Evolutionary conservation across 2,888 invertebrate genomes (phyloP), one percentile per base, ranked within the genome.

Genomic region (Melieria omissa): DNA sequence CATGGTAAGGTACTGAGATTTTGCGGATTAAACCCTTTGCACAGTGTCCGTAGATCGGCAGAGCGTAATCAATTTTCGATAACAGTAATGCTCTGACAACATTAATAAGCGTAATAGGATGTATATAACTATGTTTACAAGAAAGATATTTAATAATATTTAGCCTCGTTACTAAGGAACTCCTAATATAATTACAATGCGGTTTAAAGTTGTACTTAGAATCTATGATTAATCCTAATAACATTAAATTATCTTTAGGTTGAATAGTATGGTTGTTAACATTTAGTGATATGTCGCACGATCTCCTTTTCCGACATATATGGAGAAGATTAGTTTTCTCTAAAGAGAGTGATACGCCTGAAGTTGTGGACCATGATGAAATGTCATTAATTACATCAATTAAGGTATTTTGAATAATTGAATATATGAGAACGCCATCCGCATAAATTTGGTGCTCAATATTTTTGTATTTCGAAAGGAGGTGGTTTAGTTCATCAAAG

Each of bases 61-160:
- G 12, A 10, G 14, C 46, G 14, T 46, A 62, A 14, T 61, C 61
- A 8, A 61, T 61, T 44, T 42, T 45, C 0, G 14, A 44, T 4
- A 61, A n/a, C 5, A 61, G 5, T n/a, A 61, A 14, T 42, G 61
- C 61, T 45, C 16, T 61, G 12, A 46, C 46, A 8, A 44, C 14
- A 14, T 45, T 12, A 12, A 61, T 61, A n/a, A 61, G 61, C 45
- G 42, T 61, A 44, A 44, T 45, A 61, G 44, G 45, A 49, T 63
- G 49, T 3, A 63, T 47, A 45, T 14, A 29, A 14, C 29, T 47
- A 14, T 63, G 47, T 45, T 45, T 61, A 45, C 7, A 46, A 45
- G 61, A 14, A 8, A 61, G 45, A 45, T 61, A 61, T 12, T 63
- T 63, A 42, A 63, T 47, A 42, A 63, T 63, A 63, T 47, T 63